phyloP scores from a whole-genome alignment of 2,888 invertebrate species.

The Thumatha senex region DNA sequence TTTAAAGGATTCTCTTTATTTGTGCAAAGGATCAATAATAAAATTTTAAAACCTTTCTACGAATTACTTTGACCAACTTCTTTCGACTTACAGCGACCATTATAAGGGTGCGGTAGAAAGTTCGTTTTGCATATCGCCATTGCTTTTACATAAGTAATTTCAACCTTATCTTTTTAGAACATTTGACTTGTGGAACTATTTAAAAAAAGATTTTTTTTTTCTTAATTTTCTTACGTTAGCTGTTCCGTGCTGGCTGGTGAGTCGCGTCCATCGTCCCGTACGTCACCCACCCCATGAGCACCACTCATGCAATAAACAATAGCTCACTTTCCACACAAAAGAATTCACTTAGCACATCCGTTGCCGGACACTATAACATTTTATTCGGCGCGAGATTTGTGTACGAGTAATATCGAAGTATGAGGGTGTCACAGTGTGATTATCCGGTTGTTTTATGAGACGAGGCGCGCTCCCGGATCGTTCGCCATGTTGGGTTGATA shows the following conservation, averaged over 20 bases:
- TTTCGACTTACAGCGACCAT: too few relatives aligned
- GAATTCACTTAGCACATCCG: conserved; percentile 44
- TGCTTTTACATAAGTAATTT: too few relatives aligned
- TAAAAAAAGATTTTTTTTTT: not conserved
- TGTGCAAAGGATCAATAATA: too few relatives aligned
- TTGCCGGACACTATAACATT: conserved; percentile 66
- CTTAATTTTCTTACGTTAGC: conserved; percentile 70
- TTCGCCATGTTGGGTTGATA: conserved; percentile 73
- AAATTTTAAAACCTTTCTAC: too few relatives aligned
- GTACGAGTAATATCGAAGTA: conserved; percentile 24
- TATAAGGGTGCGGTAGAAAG: too few relatives aligned
- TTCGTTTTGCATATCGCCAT: too few relatives aligned
- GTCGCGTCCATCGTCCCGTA: conserved; percentile 70
- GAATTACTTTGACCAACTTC: too few relatives aligned
- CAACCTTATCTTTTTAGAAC: too few relatives aligned
- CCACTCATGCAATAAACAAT: conserved; percentile 77
- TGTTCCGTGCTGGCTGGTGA: conserved; percentile 79
- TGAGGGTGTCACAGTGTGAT: conserved; percentile 41
- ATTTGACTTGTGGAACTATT: not conserved
- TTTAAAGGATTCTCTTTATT: too few relatives aligned
- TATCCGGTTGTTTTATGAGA: conserved; percentile 57
- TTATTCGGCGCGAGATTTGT: conserved; percentile 45
- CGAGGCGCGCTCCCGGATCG: conserved; percentile 68
- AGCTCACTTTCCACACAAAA: conserved; percentile 62
- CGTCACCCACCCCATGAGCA: conserved; percentile 65